These are phyloP conservation scores for Maniola hyperantus DNA, from an alignment of 2,888 invertebrate species.

Conservation along the genomic window DNA sequence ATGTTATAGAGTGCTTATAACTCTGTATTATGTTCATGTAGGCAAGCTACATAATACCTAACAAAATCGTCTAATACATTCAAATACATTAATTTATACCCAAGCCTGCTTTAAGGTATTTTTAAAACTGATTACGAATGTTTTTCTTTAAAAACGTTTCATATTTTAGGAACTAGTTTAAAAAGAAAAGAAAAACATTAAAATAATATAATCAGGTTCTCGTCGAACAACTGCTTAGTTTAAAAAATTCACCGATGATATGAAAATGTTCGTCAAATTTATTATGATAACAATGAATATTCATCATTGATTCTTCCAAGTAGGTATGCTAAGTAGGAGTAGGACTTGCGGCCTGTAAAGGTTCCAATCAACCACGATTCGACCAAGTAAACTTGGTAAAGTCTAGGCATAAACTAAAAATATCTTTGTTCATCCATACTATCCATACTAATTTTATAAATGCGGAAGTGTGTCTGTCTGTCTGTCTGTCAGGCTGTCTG, in stretches of 20 bases:
- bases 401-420: too few relatives aligned
- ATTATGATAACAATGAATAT: not conserved
- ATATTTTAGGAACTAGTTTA: conserved; percentile 7
- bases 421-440: too few relatives aligned
- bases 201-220: not conserved
- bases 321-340: not conserved
- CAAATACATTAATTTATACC: not conserved
- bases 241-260: conserved; percentile 7
- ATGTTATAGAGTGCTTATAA: too few relatives aligned
- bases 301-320: not conserved
- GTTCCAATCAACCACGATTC: too few relatives aligned
- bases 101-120: not conserved
- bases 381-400: too few relatives aligned
- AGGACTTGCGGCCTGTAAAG: too few relatives aligned
- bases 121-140: not conserved
- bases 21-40: too few relatives aligned
- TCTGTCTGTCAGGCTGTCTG: too few relatives aligned
- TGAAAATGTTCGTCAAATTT: not conserved
- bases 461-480: too few relatives aligned
- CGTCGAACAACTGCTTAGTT: not conserved
- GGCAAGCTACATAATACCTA: not conserved
- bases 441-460: too few relatives aligned
- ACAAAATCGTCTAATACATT: not conserved
- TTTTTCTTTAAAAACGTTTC: not conserved
- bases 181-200: conserved; percentile 9